phyloP scores from a whole-genome alignment of 1,140 invertebrate genomes.

The Mamestra configurata region DNA sequence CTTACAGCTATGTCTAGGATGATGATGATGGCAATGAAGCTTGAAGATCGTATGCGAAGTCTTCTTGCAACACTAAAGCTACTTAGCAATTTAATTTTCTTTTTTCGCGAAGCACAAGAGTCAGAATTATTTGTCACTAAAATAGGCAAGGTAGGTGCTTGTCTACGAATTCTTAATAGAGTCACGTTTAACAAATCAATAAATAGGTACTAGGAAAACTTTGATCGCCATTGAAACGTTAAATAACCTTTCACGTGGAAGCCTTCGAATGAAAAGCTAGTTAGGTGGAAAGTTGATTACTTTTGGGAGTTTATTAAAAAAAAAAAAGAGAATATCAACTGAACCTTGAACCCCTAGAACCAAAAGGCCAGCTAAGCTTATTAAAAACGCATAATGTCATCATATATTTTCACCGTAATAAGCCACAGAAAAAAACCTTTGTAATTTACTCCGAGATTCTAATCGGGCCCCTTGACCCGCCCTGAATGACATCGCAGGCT shows the following conservation, averaged over 20 bases:
- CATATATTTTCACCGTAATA: constrained; percentile 17
- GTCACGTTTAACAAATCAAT: constrained; percentile 6
- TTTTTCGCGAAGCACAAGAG: too few species aligned
- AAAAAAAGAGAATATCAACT: neutral
- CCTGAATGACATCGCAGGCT: neutral
- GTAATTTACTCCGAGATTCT: constrained; percentile 13
- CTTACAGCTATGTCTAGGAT: too few species aligned
- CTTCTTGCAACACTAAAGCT: too few species aligned
- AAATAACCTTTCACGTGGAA: neutral
- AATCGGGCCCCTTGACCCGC: constrained; percentile 23
- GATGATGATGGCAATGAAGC: too few species aligned
- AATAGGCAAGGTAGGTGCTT: too few species aligned
- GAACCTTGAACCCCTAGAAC: constrained; percentile 1
- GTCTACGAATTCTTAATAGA: neutral
- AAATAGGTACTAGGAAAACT: constrained; percentile 32
- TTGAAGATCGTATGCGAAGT: too few species aligned
- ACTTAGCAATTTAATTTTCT: too few species aligned
- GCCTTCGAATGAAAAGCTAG: neutral
- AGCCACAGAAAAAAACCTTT: neutral
- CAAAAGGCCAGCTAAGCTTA: constrained; percentile 16
- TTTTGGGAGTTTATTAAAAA: neutral
- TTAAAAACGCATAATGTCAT: constrained; percentile 29
- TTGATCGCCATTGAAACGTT: neutral
- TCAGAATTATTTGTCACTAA: too few species aligned
- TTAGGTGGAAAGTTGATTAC: too few species aligned